Evolutionary conservation across 2,113 vertebrate genomes (phyloP).

Genomic region (Sapajus apella): DNA sequence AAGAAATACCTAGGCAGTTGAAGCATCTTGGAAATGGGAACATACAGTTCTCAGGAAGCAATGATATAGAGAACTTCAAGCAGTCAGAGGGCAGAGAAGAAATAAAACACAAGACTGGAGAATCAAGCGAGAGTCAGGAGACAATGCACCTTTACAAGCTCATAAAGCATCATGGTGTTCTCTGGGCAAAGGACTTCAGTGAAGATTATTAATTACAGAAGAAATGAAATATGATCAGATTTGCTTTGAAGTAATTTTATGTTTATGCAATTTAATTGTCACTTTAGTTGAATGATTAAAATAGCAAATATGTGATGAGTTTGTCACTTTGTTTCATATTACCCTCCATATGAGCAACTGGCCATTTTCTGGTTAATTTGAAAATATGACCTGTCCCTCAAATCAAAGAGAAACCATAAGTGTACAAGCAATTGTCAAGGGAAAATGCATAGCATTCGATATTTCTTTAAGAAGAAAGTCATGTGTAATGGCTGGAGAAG

Average conservation of each 20-base stretch:
- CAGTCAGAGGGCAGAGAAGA: background rate
- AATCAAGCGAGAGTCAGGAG: background rate
- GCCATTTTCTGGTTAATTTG: background rate
- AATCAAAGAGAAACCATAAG: background rate
- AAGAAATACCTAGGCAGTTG: background rate
- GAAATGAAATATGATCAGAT: background rate
- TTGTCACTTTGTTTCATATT: background rate
- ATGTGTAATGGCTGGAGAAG: slow-evolving; percentile 15
- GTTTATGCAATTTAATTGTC: background rate
- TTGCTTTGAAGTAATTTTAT: background rate
- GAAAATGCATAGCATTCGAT: background rate
- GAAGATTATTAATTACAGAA: background rate
- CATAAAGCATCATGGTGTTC: background rate
- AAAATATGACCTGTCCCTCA: background rate
- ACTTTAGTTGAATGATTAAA: background rate
- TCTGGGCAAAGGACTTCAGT: background rate
- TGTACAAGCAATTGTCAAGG: background rate
- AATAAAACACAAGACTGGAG: background rate
- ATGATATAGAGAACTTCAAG: background rate
- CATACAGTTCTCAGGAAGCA: background rate
- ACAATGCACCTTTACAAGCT: background rate
- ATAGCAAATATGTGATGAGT: background rate
- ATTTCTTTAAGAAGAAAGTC: slow-evolving; percentile 56
- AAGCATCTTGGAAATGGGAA: background rate
- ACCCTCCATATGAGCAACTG: background rate